Conservation (phyloP, 2,888 invertebrate genomes). For the Isotomurus palustris region DNA sequence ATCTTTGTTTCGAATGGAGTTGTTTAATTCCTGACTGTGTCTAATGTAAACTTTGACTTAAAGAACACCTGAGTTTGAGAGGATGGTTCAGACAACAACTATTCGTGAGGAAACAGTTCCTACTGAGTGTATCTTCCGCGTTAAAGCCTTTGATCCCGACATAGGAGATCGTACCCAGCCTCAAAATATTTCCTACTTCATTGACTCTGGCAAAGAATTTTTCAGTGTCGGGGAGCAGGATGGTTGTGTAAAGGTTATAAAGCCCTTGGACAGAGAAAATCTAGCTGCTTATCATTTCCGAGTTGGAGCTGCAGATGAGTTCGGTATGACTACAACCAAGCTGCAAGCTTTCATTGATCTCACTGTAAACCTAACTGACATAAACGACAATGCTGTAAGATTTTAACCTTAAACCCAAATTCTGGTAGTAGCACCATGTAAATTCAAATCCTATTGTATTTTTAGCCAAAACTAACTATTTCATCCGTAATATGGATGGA, state of each 20-base stretch:
- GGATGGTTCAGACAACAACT: slow-evolving; percentile 62
- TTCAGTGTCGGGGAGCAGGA: slow-evolving; percentile 65
- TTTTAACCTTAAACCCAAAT: too few relatives aligned
- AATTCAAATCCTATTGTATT: too few relatives aligned
- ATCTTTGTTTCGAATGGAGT: neutral
- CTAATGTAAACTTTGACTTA: neutral
- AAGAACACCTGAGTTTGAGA: slow-evolving; percentile 68
- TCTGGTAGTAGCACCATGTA: too few relatives aligned
- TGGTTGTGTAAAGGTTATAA: slow-evolving; percentile 64
- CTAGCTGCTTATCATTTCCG: slow-evolving; percentile 72
- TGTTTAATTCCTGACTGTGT: neutral
- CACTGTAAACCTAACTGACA: slow-evolving; percentile 63
- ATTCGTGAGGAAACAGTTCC: slow-evolving; percentile 70
- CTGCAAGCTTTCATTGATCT: slow-evolving; percentile 64
- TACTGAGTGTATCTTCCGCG: slow-evolving; percentile 65
- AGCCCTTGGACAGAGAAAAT: slow-evolving; percentile 80
- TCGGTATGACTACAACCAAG: slow-evolving; percentile 58
- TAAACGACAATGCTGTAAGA: slow-evolving; percentile 87
- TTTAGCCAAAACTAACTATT: too few relatives aligned
- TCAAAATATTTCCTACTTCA: slow-evolving; percentile 70
- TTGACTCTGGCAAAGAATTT: slow-evolving; percentile 67
- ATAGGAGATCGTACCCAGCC: slow-evolving; percentile 68
- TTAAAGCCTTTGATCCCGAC: slow-evolving; percentile 79
- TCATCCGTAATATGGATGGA: slow-evolving; percentile 78
- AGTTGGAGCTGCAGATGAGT: slow-evolving; percentile 69